Percentiles rank a stretch among this genome's conserved stretches.
These are phyloP conservation scores for Tiaroga cobitis DNA, from an alignment of 2,797 vertebrate species.

Conservation along the genomic window DNA sequence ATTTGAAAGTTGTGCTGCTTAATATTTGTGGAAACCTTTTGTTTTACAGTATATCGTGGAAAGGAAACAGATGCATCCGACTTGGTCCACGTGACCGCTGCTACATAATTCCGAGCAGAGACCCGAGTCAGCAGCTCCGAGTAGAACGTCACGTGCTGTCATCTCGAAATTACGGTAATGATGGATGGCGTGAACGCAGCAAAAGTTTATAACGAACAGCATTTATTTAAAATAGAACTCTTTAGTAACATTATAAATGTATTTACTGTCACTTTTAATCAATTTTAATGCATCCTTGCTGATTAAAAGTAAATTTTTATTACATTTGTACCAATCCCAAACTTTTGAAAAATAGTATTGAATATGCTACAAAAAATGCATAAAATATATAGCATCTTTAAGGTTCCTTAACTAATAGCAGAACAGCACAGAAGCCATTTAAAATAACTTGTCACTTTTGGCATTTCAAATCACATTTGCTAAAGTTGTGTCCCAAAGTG, in stretches of 20 bases:
- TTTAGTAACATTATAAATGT: neutral
- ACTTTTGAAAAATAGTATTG: neutral
- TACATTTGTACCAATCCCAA: neutral
- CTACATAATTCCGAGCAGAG: neutral
- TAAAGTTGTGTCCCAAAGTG: neutral
- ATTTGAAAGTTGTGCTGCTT: neutral
- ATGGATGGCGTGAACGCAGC: neutral
- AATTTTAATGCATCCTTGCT: no score
- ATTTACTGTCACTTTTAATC: neutral
- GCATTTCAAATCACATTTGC: neutral
- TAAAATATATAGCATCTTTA: neutral
- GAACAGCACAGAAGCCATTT: fast-evolving
- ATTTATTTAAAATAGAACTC: neutral
- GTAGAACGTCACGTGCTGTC: neutral
- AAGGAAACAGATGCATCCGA: neutral
- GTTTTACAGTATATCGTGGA: neutral
- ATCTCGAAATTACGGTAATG: neutral
- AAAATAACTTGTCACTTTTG: neutral
- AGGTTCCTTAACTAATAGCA: neutral
- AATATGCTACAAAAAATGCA: neutral
- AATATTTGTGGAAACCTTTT: no score
- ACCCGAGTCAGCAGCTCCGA: no score
- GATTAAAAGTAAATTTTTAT: neutral
- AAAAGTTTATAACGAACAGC: neutral
- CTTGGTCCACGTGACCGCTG: neutral